These are phyloP conservation scores for Semnornis frantzii DNA, from an alignment of 2,113 vertebrate genomes.

Conservation along the genomic window DNA sequence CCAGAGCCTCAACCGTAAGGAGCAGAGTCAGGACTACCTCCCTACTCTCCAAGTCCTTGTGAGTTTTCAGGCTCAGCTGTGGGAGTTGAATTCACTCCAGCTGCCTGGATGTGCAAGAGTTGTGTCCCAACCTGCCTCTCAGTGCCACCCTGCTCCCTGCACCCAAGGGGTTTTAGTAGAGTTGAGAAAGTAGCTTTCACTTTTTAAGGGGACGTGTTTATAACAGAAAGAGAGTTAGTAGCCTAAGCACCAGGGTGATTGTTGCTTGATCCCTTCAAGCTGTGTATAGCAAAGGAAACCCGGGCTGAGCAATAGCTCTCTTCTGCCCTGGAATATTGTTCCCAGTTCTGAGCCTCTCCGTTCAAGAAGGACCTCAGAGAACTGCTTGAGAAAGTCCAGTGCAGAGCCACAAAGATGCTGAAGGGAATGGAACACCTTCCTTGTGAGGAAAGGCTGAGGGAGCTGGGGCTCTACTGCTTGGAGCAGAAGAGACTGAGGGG, in stretches of 20 bases:
- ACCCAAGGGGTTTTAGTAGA: neutral
- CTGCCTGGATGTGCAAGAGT: neutral
- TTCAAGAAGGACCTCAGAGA: too few relatives aligned
- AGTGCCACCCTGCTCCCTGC: neutral
- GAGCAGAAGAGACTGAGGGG: too few relatives aligned
- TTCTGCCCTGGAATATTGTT: neutral
- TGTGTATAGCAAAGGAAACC: neutral
- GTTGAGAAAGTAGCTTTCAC: neutral
- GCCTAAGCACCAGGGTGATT: accelerated
- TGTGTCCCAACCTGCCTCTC: neutral
- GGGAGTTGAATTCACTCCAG: neutral
- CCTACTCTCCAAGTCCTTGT: neutral
- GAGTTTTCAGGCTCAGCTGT: neutral
- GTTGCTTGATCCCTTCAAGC: neutral
- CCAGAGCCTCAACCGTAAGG: accelerated
- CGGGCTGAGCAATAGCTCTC: neutral
- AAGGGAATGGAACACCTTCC: too few relatives aligned
- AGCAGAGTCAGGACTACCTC: neutral
- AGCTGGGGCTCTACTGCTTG: too few relatives aligned
- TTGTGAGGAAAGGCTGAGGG: too few relatives aligned
- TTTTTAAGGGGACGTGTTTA: neutral
- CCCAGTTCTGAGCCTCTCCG: too few relatives aligned
- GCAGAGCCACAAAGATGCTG: too few relatives aligned
- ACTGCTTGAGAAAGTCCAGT: too few relatives aligned
- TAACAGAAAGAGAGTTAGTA: neutral